Conservation (phyloP, 2,113 vertebrate genomes). For the Onychostruthus taczanowskii region DNA sequence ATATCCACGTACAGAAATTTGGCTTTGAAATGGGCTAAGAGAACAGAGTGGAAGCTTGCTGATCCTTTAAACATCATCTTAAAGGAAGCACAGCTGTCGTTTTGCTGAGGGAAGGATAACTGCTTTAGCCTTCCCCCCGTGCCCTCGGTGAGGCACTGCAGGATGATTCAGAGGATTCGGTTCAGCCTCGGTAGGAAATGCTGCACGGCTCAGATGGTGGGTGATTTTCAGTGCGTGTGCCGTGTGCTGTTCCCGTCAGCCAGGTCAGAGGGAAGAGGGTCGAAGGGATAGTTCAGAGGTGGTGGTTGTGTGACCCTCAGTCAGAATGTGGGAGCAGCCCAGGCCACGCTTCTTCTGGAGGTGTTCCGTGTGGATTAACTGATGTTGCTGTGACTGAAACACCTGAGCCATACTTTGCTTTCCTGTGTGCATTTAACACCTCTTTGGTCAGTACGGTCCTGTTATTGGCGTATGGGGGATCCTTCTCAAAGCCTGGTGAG, state of each 20-base stretch:
- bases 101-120: neutral
- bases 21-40: neutral
- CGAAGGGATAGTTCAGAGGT: neutral
- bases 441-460: rapidly evolving
- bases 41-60: neutral
- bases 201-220: neutral
- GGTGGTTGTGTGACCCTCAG: neutral
- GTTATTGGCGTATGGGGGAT: neutral
- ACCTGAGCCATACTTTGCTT: neutral
- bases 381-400: neutral
- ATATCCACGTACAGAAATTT: neutral
- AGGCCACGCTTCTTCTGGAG: neutral
- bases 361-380: neutral
- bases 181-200: neutral
- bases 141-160: neutral
- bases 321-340: neutral
- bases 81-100: neutral
- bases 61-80: neutral
- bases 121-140: neutral
- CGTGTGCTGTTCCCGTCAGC: neutral
- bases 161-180: neutral
- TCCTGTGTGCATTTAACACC: neutral
- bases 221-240: neutral
- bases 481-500: neutral
- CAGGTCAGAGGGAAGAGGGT: neutral